Evolutionary conservation across 1,140 invertebrate species (phyloP).

Genomic region (Vanessa atalanta): DNA sequence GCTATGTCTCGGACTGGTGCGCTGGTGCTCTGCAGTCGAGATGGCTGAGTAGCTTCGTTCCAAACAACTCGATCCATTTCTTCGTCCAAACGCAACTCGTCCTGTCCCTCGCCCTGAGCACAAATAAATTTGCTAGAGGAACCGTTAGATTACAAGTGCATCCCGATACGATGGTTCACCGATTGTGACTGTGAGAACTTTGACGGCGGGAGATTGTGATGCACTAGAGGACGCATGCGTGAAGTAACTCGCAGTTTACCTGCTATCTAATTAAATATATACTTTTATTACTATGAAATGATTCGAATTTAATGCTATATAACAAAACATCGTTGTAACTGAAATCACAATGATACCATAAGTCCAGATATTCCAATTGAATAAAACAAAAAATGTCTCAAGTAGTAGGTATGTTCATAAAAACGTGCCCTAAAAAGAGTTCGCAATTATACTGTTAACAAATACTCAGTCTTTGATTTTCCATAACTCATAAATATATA

Average conservation of each 20-base stretch:
- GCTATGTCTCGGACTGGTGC: slow-evolving; percentile 55
- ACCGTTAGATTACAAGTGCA: slow-evolving; percentile 24
- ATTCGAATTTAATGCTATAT: too few species aligned
- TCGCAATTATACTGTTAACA: too few species aligned
- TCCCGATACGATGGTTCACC: slow-evolving; percentile 16
- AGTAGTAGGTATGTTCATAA: too few species aligned
- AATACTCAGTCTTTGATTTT: too few species aligned
- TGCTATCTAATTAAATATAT: neutral
- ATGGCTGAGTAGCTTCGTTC: slow-evolving; percentile 47
- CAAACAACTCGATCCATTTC: slow-evolving; percentile 74
- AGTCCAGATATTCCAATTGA: too few species aligned
- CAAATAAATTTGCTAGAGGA: slow-evolving; percentile 4
- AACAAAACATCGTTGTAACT: too few species aligned
- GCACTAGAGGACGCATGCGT: slow-evolving; percentile 25
- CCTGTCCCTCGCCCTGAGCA: slow-evolving; percentile 50
- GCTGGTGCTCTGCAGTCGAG: slow-evolving; percentile 37
- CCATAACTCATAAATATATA: too few species aligned
- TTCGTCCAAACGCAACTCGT: slow-evolving; percentile 66
- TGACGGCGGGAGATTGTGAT: slow-evolving; percentile 12
- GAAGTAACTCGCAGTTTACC: neutral
- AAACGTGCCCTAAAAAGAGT: too few species aligned
- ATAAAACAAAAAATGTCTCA: too few species aligned
- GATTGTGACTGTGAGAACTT: slow-evolving; percentile 25
- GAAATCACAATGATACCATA: too few species aligned
- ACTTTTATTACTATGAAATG: neutral